phyloP scores from a whole-genome alignment of 37 sponge, comb jelly and placozoan genomes.

The Cladorhizidae sp. region DNA sequence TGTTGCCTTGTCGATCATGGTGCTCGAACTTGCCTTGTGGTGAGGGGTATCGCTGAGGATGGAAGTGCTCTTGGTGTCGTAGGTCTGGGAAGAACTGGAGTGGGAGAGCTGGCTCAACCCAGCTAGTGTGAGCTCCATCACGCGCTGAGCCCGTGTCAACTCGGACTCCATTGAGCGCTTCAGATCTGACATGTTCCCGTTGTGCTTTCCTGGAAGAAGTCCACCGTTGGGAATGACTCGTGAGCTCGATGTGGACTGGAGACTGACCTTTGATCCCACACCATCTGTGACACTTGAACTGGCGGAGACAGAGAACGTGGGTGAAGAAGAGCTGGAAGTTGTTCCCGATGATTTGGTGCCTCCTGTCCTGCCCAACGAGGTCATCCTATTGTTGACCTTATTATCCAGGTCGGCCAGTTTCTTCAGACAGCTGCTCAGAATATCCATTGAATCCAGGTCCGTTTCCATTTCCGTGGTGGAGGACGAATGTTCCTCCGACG shows the following conservation, averaged over 20 bases:
- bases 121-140: neutral
- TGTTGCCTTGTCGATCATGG: neutral
- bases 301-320: neutral
- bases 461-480: neutral
- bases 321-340: neutral
- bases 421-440: constrained; percentile 5
- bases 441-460: neutral
- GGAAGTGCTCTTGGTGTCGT: too few relatives aligned
- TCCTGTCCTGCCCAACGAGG: neutral
- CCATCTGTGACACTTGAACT: neutral
- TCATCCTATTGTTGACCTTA: constrained; percentile 1
- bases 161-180: neutral
- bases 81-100: neutral
- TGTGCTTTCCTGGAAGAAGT: too few relatives aligned
- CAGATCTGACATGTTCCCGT: neutral
- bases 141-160: neutral
- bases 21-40: neutral
- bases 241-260: too few relatives aligned
- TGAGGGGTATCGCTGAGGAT: neutral
- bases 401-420: constrained; percentile 26
- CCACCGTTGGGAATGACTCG: too few relatives aligned
- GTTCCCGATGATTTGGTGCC: neutral
- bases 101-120: neutral
- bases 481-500: neutral
- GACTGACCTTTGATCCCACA: constrained; percentile 1